These are phyloP conservation scores for Pristis pectinata DNA, from an alignment of 2,797 vertebrate species.

Conservation along the genomic window DNA sequence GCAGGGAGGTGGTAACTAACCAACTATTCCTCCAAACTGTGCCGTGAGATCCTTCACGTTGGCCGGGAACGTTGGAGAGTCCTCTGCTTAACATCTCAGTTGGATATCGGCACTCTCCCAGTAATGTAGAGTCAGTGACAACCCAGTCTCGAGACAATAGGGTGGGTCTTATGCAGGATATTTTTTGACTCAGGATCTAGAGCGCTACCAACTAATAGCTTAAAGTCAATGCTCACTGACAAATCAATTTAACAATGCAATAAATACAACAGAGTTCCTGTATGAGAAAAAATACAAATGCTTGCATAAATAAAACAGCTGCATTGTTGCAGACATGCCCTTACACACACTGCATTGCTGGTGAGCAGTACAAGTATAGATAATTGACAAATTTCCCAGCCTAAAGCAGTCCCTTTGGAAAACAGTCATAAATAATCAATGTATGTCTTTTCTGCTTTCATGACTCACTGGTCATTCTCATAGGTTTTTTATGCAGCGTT, in stretches of 20 bases:
- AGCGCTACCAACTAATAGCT: not conserved
- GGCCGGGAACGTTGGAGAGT: too few species aligned
- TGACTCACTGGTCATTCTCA: not conserved
- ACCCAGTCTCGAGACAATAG: not conserved
- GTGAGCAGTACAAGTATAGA: not conserved
- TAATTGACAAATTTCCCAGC: not conserved
- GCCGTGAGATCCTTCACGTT: too few species aligned
- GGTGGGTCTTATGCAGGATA: not conserved
- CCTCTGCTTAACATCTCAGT: not conserved
- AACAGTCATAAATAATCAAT: not conserved
- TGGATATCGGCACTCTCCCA: not conserved
- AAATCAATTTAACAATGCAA: not conserved
- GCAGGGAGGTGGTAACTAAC: too few species aligned
- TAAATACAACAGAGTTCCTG: not conserved
- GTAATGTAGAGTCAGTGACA: not conserved
- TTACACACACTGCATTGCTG: not conserved
- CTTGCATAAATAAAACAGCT: not conserved
- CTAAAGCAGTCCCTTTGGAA: not conserved
- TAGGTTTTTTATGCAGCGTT: not conserved
- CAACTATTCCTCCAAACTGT: too few species aligned
- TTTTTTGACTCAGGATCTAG: not conserved
- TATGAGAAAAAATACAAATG: not conserved
- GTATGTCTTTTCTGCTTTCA: not conserved
- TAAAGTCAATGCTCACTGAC: not conserved
- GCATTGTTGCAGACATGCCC: not conserved